These are phyloP conservation scores for Percopsis transmontana DNA, from an alignment of 2,113 vertebrate species.

Conservation along the genomic window DNA sequence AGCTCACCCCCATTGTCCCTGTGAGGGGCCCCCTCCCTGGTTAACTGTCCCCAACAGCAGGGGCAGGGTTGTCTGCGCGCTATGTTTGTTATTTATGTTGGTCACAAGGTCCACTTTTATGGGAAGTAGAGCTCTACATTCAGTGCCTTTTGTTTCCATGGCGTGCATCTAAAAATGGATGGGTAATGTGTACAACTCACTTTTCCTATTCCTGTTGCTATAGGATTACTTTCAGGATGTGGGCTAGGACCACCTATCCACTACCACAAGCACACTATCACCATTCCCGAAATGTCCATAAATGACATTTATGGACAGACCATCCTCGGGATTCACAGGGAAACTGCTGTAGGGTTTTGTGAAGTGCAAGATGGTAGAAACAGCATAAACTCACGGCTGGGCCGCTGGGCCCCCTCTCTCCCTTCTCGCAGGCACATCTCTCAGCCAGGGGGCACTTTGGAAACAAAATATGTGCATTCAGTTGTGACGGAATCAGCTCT, in stretches of 20 bases:
- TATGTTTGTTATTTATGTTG: constrained; percentile 46
- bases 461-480: constrained; percentile 37
- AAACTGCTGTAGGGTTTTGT: constrained; percentile 4
- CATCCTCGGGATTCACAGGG: constrained; percentile 9
- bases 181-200: constrained; percentile 31
- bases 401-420: constrained; percentile 83
- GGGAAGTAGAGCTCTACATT: constrained; percentile 17
- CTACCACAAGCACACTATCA: constrained; percentile 31
- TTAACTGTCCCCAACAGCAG: background rate
- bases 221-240: constrained; percentile 40
- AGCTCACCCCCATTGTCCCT: background rate
- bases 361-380: background rate
- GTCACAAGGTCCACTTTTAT: constrained; percentile 51
- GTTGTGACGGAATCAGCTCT: constrained; percentile 10
- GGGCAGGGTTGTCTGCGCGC: no score
- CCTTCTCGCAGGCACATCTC: constrained; percentile 87
- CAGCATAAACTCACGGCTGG: constrained; percentile 80
- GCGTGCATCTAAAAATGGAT: constrained; percentile 25
- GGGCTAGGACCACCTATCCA: constrained; percentile 30
- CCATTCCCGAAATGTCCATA: constrained; percentile 19
- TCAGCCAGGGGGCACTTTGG: constrained; percentile 83
- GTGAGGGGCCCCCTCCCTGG: background rate
- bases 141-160: constrained; percentile 52
- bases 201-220: constrained; percentile 28
- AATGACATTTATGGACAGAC: background rate